These are phyloP conservation scores for Lutra lutra DNA, from an alignment of 2,797 vertebrate genomes.

Conservation along the genomic window DNA sequence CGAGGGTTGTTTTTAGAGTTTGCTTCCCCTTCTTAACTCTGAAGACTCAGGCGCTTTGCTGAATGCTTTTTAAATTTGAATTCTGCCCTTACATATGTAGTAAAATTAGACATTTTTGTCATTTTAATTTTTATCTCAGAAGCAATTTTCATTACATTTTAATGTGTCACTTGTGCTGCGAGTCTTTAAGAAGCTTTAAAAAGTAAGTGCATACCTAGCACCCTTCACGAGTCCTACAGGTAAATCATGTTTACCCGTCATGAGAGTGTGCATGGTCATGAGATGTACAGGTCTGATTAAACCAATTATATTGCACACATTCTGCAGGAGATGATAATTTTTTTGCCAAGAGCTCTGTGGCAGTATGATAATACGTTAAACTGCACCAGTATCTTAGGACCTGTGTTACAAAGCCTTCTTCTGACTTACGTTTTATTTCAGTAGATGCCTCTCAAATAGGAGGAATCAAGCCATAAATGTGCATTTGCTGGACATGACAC, in stretches of 20 bases:
- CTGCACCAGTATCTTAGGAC: not conserved
- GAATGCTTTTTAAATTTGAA: constrained; percentile 41
- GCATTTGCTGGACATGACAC: not conserved
- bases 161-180: not conserved
- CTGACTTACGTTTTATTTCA: not conserved
- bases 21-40: not conserved
- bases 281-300: not conserved
- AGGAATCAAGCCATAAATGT: constrained; percentile 65
- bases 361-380: not conserved
- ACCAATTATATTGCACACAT: not conserved
- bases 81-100: not conserved
- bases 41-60: constrained; percentile 41
- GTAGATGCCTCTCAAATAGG: not conserved
- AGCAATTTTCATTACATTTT: constrained; percentile 35
- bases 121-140: constrained; percentile 17
- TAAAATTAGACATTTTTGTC: constrained; percentile 28
- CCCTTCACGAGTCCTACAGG: not conserved
- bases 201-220: not conserved
- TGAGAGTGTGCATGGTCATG: not conserved
- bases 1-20: not conserved
- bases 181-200: constrained; percentile 58
- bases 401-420: not conserved
- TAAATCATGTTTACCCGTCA: not conserved
- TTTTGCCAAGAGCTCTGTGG: not conserved
- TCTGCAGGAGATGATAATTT: not conserved